These are phyloP conservation scores for Lethenteron camtschaticum DNA, from an alignment of 2,113 vertebrate genomes.

Conservation along the genomic window DNA sequence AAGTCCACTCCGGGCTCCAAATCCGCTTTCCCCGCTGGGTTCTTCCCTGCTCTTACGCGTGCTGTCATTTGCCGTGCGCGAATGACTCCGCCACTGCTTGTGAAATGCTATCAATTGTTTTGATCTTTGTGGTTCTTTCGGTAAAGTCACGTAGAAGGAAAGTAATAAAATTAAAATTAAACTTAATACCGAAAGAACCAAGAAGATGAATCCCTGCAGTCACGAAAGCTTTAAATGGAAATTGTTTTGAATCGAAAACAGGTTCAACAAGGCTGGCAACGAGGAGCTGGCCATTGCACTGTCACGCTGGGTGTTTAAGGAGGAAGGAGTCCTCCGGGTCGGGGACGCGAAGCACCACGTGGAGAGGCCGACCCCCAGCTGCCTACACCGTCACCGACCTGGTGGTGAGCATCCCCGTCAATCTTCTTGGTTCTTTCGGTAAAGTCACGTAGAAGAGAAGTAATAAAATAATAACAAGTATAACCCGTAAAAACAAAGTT, in stretches of 20 bases:
- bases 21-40: constrained; percentile 9
- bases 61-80: not conserved
- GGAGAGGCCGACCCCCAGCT: constrained; percentile 37
- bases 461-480: too few relatives aligned
- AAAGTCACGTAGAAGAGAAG: too few relatives aligned
- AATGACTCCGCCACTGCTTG: too few relatives aligned
- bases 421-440: too few relatives aligned
- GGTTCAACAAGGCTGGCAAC: constrained; percentile 60
- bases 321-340: constrained; percentile 78
- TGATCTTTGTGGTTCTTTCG: too few relatives aligned
- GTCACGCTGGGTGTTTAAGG: constrained; percentile 94
- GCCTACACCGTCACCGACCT: constrained; percentile 90
- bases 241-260: constrained; percentile 13
- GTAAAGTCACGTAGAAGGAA: too few relatives aligned
- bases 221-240: too few relatives aligned
- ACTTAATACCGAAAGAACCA: too few relatives aligned
- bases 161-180: too few relatives aligned
- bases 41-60: rapidly evolving
- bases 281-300: constrained; percentile 60
- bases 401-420: constrained; percentile 44
- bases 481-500: too few relatives aligned
- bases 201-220: too few relatives aligned
- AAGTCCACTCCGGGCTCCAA: constrained; percentile 50
- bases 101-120: not conserved
- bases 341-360: constrained; percentile 72